These are phyloP conservation scores for Hartigia nigra DNA, from an alignment of 2,888 invertebrate genomes.

Conservation along the genomic window DNA sequence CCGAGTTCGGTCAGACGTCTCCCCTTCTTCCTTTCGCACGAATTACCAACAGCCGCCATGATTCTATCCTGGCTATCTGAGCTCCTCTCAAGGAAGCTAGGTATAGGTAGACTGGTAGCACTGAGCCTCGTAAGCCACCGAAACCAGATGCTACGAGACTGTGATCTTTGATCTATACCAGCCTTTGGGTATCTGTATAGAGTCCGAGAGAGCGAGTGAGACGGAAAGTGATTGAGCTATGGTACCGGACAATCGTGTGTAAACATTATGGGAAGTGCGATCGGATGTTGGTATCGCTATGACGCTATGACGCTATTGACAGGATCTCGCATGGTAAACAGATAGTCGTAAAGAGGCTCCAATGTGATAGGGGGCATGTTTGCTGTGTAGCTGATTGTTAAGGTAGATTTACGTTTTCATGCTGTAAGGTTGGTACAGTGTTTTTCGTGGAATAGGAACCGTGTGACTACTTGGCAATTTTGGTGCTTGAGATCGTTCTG, in stretches of 20 bases:
- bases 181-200: not conserved
- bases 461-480: not conserved
- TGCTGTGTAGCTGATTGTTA: not conserved
- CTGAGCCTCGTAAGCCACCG: not conserved
- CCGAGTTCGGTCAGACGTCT: not conserved
- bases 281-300: slow-evolving; percentile 9
- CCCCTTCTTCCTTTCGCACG: not conserved
- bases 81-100: not conserved
- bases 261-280: not conserved
- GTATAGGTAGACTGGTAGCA: not conserved
- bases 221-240: not conserved
- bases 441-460: not conserved
- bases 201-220: not conserved
- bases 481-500: not conserved
- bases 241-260: not conserved
- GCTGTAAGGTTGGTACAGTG: not conserved
- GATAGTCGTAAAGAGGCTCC: slow-evolving; percentile 22
- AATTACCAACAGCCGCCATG: not conserved
- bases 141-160: not conserved
- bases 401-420: not conserved
- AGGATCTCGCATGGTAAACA: slow-evolving; percentile 17
- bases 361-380: slow-evolving; percentile 6
- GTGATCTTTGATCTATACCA: not conserved
- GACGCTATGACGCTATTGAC: slow-evolving; percentile 18
- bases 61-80: not conserved